Conservation (phyloP, 1,140 invertebrate species). For the Drosophila virilis region DNA sequence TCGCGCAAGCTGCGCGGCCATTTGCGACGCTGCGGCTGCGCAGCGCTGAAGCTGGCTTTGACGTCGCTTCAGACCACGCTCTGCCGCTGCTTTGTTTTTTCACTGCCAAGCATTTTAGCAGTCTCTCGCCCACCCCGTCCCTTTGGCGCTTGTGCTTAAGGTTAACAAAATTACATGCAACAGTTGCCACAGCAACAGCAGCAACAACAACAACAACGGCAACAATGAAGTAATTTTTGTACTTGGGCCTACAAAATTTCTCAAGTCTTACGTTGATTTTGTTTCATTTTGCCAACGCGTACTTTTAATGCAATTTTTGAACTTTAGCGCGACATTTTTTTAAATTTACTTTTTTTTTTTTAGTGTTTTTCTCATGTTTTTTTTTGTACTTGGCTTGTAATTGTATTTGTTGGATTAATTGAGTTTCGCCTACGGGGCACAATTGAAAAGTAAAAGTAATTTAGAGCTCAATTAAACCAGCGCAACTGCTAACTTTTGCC, state of each 20-base stretch:
- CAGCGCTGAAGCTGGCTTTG: slow-evolving; percentile 21
- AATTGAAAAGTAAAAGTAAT: slow-evolving; percentile 71
- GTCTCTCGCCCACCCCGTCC: not conserved
- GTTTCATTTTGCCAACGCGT: slow-evolving; percentile 5
- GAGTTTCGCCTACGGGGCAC: slow-evolving; percentile 37
- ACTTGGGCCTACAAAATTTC: slow-evolving; percentile 62
- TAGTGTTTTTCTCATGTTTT: slow-evolving; percentile 6
- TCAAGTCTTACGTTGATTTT: slow-evolving; percentile 35
- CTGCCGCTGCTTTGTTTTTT: slow-evolving; percentile 33
- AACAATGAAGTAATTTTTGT: slow-evolving; percentile 43
- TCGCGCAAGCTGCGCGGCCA: slow-evolving; percentile 49
- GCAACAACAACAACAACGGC: slow-evolving; percentile 12
- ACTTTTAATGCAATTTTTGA: slow-evolving; percentile 67
- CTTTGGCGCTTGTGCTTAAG: slow-evolving; percentile 29
- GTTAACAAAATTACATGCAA: slow-evolving; percentile 58
- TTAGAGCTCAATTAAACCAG: slow-evolving; percentile 64
- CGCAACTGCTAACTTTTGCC: slow-evolving; percentile 24
- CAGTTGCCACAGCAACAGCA: slow-evolving; percentile 44
- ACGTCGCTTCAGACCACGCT: slow-evolving; percentile 1
- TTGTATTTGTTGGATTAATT: slow-evolving; percentile 37
- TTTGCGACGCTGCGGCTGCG: slow-evolving; percentile 23
- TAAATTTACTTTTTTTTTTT: slow-evolving; percentile 8
- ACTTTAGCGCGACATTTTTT: slow-evolving; percentile 44
- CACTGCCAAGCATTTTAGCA: slow-evolving; percentile 35
- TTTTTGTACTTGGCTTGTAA: slow-evolving; percentile 1